These are phyloP conservation scores for Porites lutea DNA, from an alignment of 64 coral and sea anemone species.

Conservation along the genomic window DNA sequence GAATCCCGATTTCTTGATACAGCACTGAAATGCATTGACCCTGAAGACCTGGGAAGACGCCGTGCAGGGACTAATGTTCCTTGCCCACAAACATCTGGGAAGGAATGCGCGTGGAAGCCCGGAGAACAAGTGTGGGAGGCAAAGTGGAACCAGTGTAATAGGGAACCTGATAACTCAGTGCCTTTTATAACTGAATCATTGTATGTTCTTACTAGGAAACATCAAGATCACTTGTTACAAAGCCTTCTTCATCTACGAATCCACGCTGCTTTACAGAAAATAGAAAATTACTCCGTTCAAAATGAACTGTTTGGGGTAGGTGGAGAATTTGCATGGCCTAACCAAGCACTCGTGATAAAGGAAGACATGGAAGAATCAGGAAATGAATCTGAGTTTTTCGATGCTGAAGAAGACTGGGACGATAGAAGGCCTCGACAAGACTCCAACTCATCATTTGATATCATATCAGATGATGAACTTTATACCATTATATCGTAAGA, in stretches of 20 bases:
- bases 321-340: not conserved
- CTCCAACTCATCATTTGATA: conserved; percentile 39
- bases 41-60: too few relatives aligned
- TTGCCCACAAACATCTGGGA: too few relatives aligned
- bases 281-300: not conserved
- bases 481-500: not conserved
- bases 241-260: conserved; percentile 33
- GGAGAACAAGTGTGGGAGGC: too few relatives aligned
- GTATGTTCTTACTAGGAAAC: not conserved
- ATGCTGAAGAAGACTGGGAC: conserved; percentile 15
- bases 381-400: conserved; percentile 7
- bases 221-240: conserved; percentile 35
- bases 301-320: not conserved
- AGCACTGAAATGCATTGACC: too few relatives aligned
- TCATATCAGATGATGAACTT: conserved; percentile 31
- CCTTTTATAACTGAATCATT: too few relatives aligned
- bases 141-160: too few relatives aligned
- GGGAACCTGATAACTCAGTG: too few relatives aligned
- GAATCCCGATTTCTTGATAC: too few relatives aligned
- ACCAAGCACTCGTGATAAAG: not conserved
- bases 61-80: too few relatives aligned
- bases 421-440: not conserved
- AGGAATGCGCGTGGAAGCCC: too few relatives aligned
- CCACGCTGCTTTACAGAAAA: conserved; percentile 11
- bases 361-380: not conserved